Base-by-base conservation (phyloP, 2,888 invertebrate genomes). In the Zaprionus bogoriensis region DNA sequence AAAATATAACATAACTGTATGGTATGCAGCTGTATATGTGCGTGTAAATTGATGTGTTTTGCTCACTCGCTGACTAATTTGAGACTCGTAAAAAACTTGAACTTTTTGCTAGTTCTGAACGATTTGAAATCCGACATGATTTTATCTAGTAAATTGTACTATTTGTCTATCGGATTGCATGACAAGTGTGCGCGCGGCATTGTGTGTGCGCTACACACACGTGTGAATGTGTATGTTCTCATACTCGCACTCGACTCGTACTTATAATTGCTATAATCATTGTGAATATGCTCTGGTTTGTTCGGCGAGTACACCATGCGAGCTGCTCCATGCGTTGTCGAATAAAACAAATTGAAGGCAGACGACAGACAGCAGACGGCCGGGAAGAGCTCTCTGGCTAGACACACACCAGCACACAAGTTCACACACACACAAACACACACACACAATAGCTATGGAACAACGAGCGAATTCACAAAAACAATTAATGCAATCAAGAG, bases 401-500 rank as follows among this genome's bases (percentile, higher is more conserved):
- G n/a, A n/a, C n/a, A n/a, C n/a, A n/a, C n/a, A n/a, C n/a, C n/a
- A n/a, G n/a, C n/a, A n/a, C n/a, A n/a, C n/a, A n/a, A n/a, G n/a
- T n/a, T n/a, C n/a, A n/a, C n/a, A n/a, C n/a, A n/a, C n/a, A n/a
- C 7, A 20, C 30, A 9, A 42, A 39, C 20, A 51, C 32, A 54
- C 38, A 30, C 60, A 48, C 9, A 42, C 47, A n/a, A 54, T 53
- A 52, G 50, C 20, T 39, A 42, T 28, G 32, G 38, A 38, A 39
- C 27, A 55, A 42, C 28, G 30, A 50, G 50, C 47, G 25, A 44
- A 53, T 23, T 42, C 32, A 42, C 28, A 44, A 58, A 50, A 65
- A 65, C 65, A 75, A 76, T 77, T 67, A 77, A 64, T 54, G 67
- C 67, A 77, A 76, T 76, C 78, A 76, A 70, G 57, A 67, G 50